Percentiles rank a stretch among this genome's conserved stretches.
Evolutionary conservation across 2,797 vertebrate species (phyloP).

Genomic region (Distichodus sexfasciatus): DNA sequence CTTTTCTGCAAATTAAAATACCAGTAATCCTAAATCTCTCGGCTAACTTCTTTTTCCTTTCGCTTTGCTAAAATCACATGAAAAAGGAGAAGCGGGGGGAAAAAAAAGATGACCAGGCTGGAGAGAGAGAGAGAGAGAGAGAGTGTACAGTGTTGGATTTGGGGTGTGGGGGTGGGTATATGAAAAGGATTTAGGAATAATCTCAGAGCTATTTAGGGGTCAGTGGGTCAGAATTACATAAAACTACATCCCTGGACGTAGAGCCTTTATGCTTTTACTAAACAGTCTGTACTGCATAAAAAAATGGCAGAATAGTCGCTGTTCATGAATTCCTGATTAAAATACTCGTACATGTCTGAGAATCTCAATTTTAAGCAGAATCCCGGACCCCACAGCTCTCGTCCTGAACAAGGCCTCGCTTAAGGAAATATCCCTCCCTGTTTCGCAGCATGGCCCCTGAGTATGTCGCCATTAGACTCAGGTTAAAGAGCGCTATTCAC

Average conservation of each 20-base stretch:
- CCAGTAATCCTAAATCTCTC: conserved; percentile 41
- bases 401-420: conserved; percentile 29
- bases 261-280: conserved; percentile 8
- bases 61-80: neutral
- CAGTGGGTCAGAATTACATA: conserved; percentile 24
- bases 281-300: neutral
- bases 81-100: neutral
- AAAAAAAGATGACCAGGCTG: neutral
- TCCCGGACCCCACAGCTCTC: conserved; percentile 14
- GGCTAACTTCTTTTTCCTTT: conserved; percentile 12
- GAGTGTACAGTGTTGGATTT: neutral
- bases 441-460: conserved; percentile 26
- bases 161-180: neutral
- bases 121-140: neutral
- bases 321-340: conserved; percentile 22
- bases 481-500: conserved; percentile 47
- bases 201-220: neutral
- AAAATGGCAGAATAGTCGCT: conserved; percentile 15
- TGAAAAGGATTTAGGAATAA: neutral
- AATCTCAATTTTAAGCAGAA: conserved; percentile 23
- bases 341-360: neutral
- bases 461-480: conserved; percentile 42
- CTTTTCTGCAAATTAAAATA: conserved; percentile 44
- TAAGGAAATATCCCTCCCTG: conserved; percentile 35
- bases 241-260: conserved; percentile 15